These are phyloP conservation scores for Trichopria drosophilae DNA, from an alignment of 2,888 invertebrate genomes.

Conservation along the genomic window DNA sequence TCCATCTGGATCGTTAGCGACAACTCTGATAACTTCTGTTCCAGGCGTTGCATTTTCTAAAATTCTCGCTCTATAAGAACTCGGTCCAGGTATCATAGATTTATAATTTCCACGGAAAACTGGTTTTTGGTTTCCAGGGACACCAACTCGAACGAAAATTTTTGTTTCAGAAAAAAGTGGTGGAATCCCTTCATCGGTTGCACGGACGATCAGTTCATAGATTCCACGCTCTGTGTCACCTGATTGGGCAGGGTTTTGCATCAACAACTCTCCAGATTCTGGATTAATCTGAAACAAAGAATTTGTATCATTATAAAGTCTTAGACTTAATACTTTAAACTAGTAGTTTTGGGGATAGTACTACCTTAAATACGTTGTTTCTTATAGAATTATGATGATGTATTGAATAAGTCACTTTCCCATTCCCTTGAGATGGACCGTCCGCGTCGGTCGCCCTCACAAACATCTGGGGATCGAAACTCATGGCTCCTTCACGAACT, in stretches of 20 bases:
- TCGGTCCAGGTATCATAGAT: slow-evolving; percentile 65
- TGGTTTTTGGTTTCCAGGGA: slow-evolving; percentile 78
- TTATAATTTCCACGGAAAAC: slow-evolving; percentile 76
- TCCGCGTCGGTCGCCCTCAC: slow-evolving; percentile 78
- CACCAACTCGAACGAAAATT: slow-evolving; percentile 74
- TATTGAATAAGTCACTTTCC: slow-evolving; percentile 68
- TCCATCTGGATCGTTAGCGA: slow-evolving; percentile 80
- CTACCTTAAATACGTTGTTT: slow-evolving; percentile 59
- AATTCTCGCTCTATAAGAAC: slow-evolving; percentile 72
- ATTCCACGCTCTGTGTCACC: slow-evolving; percentile 76
- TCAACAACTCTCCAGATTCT: slow-evolving; percentile 71
- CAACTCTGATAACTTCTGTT: slow-evolving; percentile 69
- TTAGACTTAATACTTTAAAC: too few relatives aligned
- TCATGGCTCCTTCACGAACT: slow-evolving; percentile 74
- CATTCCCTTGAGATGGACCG: slow-evolving; percentile 73
- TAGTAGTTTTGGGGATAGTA: background rate
- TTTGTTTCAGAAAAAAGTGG: slow-evolving; percentile 69
- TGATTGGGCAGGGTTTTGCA: slow-evolving; percentile 68
- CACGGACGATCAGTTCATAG: slow-evolving; percentile 70
- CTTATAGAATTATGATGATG: slow-evolving; percentile 71
- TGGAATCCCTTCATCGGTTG: slow-evolving; percentile 73
- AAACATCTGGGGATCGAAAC: slow-evolving; percentile 78
- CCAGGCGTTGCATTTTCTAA: slow-evolving; percentile 72
- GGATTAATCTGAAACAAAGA: slow-evolving; percentile 62
- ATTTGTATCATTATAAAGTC: too few relatives aligned